Percentiles rank a stretch among this genome's conserved stretches.
Evolutionary conservation across 2,888 invertebrate genomes (phyloP).

Genomic region (Cantharis flavilabris): DNA sequence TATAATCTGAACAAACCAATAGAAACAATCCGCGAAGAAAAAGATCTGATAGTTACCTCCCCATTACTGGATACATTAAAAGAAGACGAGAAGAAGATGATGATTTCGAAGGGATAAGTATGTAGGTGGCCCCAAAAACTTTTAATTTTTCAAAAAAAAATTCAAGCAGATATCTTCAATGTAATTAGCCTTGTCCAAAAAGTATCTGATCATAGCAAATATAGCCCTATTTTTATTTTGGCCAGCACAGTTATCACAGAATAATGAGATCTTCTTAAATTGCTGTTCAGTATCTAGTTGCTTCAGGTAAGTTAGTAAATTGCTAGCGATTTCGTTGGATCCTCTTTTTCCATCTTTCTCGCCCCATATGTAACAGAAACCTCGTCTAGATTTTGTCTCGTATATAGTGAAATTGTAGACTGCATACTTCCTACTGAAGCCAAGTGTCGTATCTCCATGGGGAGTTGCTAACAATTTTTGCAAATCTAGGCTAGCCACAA

Average conservation of each 20-base stretch:
- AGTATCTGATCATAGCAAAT: slow-evolving; percentile 22
- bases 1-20: too few relatives aligned
- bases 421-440: slow-evolving; percentile 34
- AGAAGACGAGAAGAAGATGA: too few relatives aligned
- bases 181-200: slow-evolving; percentile 28
- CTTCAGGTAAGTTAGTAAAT: slow-evolving; percentile 31
- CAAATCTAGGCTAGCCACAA: too few relatives aligned
- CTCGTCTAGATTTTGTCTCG: slow-evolving; percentile 31
- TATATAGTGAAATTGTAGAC: slow-evolving; percentile 37
- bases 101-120: too few relatives aligned
- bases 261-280: slow-evolving; percentile 19
- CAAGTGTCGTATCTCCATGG: slow-evolving; percentile 26
- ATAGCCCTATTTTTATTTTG: slow-evolving; percentile 30
- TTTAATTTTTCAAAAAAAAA: slow-evolving; percentile 27
- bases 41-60: too few relatives aligned
- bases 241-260: slow-evolving; percentile 22
- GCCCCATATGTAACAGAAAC: slow-evolving; percentile 32
- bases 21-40: too few relatives aligned
- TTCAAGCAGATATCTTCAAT: slow-evolving; percentile 38
- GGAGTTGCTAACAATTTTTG: too few relatives aligned
- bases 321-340: slow-evolving; percentile 13
- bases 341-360: slow-evolving; percentile 31
- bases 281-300: slow-evolving; percentile 30
- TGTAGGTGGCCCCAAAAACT: too few relatives aligned
- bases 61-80: too few relatives aligned